A percentile compares a stretch with the other conserved stretches of the same genome.
Conservation (phyloP, 2,113 vertebrate species). For the Paradisaea rubra region DNA sequence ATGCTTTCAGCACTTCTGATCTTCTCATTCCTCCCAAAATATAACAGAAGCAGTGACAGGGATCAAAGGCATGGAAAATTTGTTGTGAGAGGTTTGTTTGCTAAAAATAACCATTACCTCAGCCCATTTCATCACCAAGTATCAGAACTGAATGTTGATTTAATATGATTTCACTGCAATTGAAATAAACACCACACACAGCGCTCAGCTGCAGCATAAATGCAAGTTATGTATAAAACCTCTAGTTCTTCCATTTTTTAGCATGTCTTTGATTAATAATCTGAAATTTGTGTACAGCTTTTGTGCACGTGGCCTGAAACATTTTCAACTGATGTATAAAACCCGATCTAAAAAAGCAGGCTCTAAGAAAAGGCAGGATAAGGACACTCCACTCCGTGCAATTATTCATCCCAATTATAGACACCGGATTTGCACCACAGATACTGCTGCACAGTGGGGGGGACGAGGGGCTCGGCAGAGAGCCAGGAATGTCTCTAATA, state of each 20-base stretch:
- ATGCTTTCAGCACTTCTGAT: background rate
- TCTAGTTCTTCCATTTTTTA: background rate
- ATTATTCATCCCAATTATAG: slow-evolving; percentile 28
- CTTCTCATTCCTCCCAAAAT: background rate
- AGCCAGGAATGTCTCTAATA: background rate
- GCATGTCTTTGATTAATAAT: background rate
- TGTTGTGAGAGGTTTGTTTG: background rate
- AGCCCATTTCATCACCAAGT: background rate
- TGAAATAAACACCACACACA: background rate
- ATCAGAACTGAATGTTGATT: background rate
- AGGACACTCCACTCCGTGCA: background rate
- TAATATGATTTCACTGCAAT: background rate
- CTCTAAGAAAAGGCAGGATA: background rate
- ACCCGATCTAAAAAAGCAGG: background rate
- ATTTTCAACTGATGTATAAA: background rate
- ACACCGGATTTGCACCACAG: background rate
- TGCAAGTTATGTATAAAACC: background rate
- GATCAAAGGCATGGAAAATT: background rate
- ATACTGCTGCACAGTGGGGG: background rate
- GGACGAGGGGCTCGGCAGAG: background rate
- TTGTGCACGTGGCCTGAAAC: background rate
- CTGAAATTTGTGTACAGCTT: background rate
- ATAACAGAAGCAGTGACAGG: background rate
- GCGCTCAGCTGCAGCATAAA: background rate
- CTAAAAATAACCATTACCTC: background rate